Evolutionary conservation across 2,113 vertebrate species (phyloP).

Genomic region (Tretioscincus oriximinensis): DNA sequence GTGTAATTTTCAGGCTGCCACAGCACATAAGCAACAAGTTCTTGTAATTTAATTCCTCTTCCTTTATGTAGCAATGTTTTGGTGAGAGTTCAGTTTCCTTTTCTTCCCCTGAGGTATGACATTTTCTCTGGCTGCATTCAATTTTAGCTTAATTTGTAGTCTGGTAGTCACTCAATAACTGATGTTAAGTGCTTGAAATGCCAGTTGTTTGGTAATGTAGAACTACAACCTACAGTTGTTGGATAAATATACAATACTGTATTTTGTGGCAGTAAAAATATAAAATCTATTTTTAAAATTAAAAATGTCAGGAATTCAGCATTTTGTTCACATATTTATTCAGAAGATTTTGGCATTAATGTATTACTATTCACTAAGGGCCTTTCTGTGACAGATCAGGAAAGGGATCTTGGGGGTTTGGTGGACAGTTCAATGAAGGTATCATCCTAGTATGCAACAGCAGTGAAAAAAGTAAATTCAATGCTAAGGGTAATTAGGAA

Average conservation of each 20-base stretch:
- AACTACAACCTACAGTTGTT: not conserved
- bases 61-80: conserved; percentile 33
- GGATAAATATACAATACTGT: no score
- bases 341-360: not conserved
- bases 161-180: conserved; percentile 29
- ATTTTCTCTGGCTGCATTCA: conserved; percentile 37
- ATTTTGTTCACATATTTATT: not conserved
- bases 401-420: no score
- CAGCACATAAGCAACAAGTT: conserved; percentile 17
- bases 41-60: conserved; percentile 23
- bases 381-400: no score
- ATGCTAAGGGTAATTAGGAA: no score
- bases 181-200: conserved; percentile 43
- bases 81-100: conserved; percentile 15
- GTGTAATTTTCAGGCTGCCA: conserved; percentile 19
- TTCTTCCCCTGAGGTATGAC: conserved; percentile 43
- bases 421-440: no score
- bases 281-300: no score
- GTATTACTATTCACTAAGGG: no score
- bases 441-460: no score
- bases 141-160: conserved; percentile 28
- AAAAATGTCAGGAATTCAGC: no score
- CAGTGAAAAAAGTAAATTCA: no score
- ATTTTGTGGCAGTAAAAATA: not conserved
- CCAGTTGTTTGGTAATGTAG: not conserved